Base-by-base conservation (phyloP, 2,113 vertebrate species). In the Antechinus stuartii region DNA sequence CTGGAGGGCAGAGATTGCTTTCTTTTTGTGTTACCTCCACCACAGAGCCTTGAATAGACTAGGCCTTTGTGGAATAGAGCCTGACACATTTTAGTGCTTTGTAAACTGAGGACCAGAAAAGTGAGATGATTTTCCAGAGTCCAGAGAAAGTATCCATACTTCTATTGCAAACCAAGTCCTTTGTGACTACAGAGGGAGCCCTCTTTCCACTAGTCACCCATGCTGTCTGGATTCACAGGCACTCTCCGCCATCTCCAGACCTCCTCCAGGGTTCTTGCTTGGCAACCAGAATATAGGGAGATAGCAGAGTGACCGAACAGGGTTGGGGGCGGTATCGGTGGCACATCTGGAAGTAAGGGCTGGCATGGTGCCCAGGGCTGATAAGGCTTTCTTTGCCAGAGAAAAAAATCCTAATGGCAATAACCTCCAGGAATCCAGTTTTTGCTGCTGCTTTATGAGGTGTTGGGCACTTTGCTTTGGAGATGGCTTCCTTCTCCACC, bases 321-420 rank as follows among this genome's bases (percentile, higher is more conserved):
- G 47, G 26, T 42, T 8, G 52, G 49, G 27, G 97, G 97, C 93
- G 94, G 96, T 97, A 94, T 96, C 96, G 8, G 0, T 55, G 53
- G 90, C 96, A 98, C 98, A 98, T 98, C 98, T 98, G 98, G 98
- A 97, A 97, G 95, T 96, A 98, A 98, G 97, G 98, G 97, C 95
- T 0, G 47, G 98, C 97, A 94, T 96, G 94, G 93, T 91, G 96
- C 96, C 97, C 92, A 57, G 97, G 94, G 98, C 98, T 96, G 97
- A 98, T 98, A 98, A 97, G 61, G 90, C 98, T 98, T 98, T 98
- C 98, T 97, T 98, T 98, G 98, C 97, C 97, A 97, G 98, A 99
- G 98, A 99, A 98, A 98, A 98, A 98, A 98, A 98, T 98, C 98
- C 97, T 95, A 94, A 96, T 93, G 98, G 97, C 97, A 97, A 97